Evolutionary conservation across 1,140 invertebrate genomes (phyloP), one percentile per base, ranked within the genome.

Genomic region (Brachionus paranguensis): DNA sequence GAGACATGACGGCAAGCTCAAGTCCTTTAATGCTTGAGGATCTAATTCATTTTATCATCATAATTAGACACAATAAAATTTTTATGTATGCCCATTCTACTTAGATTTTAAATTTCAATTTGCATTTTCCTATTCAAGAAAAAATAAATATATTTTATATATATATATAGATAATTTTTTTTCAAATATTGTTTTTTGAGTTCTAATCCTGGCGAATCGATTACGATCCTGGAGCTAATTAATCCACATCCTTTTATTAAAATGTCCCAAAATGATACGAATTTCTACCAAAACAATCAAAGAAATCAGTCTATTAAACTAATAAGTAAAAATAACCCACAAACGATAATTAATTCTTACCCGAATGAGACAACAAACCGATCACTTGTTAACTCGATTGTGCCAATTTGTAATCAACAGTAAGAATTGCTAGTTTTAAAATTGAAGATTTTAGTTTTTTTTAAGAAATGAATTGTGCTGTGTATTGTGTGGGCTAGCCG

Each of bases 381-480:
- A 68, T 79, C 78, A 60, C 50, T 72, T 65, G 37, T 68, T 33
- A 53, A 83, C 14, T 43, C 10, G 50, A 41, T 8, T 68, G 7
- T 70, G 11, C 43, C 45, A 43, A 14, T 85, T 17, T 33, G 17
- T 65, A 43, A 12, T 24, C 33, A 70, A 17, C 72, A 45, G 41
- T 64, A 85, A 68, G 20, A 60, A 81, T 45, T 37, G 14, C 11
- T 55, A 14, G 45, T 20, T 55, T 10, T 53, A 41, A 76, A 83
- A 53, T 27, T 24, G 45, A 70, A 17, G 53, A 84, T 4, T 72
- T 45, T 47, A 33, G 20, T 78, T 24, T 65, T 12, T 84, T 11
- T 72, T 84, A 89, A 86, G 68, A 43, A 72, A 72, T 72, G 68
- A 91, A 91, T 90, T 85, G 90, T 76, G 72, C 20, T 76, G 72